Conservation (phyloP, 2,888 invertebrate genomes). For the Nowickia ferox region DNA sequence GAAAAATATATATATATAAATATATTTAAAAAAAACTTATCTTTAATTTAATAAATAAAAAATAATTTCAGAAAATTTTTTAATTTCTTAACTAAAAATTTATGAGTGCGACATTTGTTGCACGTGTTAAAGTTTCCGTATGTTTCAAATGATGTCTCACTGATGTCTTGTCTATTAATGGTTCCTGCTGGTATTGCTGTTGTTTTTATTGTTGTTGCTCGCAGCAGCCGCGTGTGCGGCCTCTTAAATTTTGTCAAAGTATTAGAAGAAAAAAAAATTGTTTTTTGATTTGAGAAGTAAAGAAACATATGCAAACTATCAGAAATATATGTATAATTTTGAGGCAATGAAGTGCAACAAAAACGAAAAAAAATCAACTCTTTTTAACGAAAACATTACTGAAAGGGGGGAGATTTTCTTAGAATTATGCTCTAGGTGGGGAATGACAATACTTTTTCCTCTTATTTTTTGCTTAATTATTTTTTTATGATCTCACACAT, state of each 20-base stretch:
- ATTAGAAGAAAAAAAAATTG: conserved; percentile 37
- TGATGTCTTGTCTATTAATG: conserved; percentile 37
- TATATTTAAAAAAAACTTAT: too few relatives aligned
- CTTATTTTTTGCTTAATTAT: conserved; percentile 24
- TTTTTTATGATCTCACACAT: conserved; percentile 64
- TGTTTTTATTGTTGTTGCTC: background rate
- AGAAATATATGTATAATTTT: conserved; percentile 59
- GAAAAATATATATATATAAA: too few relatives aligned
- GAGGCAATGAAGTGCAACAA: conserved; percentile 25
- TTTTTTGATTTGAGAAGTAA: conserved; percentile 32
- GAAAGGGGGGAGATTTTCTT: conserved; percentile 49
- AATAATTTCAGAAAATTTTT: background rate
- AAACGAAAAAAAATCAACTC: conserved; percentile 6
- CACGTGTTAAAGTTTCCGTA: conserved; percentile 26
- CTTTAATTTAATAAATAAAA: too few relatives aligned
- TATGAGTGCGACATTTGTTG: conserved; percentile 35
- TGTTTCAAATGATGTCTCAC: conserved; percentile 21
- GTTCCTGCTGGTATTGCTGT: background rate
- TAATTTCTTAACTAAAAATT: conserved; percentile 21
- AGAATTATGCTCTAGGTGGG: conserved; percentile 41
- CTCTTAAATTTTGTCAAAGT: conserved; percentile 61
- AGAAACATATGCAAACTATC: conserved; percentile 66
- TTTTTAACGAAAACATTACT: conserved; percentile 32
- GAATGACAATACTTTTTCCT: conserved; percentile 25
- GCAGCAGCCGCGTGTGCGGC: conserved; percentile 57